Percentiles rank a stretch among this genome's conserved stretches.
Conservation (phyloP, 2,888 invertebrate species). For the Dione vanillae region DNA sequence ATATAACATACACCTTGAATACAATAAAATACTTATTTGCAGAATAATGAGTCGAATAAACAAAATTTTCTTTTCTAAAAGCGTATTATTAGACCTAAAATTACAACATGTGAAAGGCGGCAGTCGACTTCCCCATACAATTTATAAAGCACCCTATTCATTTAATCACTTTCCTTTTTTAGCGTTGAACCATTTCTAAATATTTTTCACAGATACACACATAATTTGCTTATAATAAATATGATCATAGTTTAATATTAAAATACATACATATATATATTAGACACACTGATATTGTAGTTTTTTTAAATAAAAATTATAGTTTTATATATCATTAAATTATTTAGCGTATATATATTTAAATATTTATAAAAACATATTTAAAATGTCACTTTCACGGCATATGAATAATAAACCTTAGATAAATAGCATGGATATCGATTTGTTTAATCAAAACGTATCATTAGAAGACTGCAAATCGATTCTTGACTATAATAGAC, state of each 20-base stretch:
- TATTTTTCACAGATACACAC: not conserved
- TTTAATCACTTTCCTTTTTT: constrained; percentile 23
- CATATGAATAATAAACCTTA: constrained; percentile 22
- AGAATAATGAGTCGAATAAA: not conserved
- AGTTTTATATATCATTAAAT: too few relatives aligned
- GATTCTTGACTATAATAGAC: constrained; percentile 24
- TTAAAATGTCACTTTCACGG: not conserved
- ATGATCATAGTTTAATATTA: too few relatives aligned
- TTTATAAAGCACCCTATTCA: constrained; percentile 39
- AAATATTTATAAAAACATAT: too few relatives aligned
- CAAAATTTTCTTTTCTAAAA: constrained; percentile 22
- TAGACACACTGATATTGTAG: too few relatives aligned
- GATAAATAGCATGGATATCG: constrained; percentile 26
- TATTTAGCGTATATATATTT: too few relatives aligned
- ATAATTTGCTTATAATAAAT: not conserved
- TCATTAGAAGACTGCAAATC: constrained; percentile 29
- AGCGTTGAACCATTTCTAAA: constrained; percentile 4
- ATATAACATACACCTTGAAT: not conserved
- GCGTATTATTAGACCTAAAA: constrained; percentile 38
- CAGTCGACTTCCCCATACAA: constrained; percentile 44
- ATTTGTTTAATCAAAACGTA: constrained; percentile 33
- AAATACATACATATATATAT: too few relatives aligned
- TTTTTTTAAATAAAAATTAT: too few relatives aligned
- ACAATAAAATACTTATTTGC: not conserved
- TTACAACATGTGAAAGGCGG: constrained; percentile 62